These are phyloP conservation scores for Steinernema hermaphroditum DNA, from an alignment of 2,888 invertebrate genomes.

Conservation along the genomic window DNA sequence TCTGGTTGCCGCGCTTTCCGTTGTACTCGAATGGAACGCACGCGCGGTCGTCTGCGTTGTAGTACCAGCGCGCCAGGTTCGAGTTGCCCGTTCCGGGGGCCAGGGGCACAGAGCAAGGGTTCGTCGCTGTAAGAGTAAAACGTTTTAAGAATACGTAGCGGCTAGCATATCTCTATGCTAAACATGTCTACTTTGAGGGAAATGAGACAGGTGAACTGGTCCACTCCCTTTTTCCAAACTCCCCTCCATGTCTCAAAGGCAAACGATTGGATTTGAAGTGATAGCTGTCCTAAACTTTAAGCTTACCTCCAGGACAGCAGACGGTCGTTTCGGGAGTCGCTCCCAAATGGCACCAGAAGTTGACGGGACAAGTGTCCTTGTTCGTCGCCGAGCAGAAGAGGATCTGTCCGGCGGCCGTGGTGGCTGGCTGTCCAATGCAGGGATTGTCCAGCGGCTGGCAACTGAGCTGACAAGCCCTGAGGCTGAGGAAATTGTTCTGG, in stretches of 20 bases:
- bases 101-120: conserved; percentile 66
- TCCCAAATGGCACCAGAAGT: conserved; percentile 65
- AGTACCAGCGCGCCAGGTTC: conserved; percentile 57
- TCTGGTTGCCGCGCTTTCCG: conserved; percentile 63
- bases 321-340: conserved; percentile 63
- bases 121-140: conserved; percentile 56
- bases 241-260: too few species aligned
- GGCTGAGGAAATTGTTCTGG: conserved; percentile 64
- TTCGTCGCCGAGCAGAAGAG: conserved; percentile 65
- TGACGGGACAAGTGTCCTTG: conserved; percentile 53
- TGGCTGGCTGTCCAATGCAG: conserved; percentile 66
- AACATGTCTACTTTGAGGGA: too few species aligned
- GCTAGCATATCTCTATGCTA: too few species aligned
- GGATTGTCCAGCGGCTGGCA: conserved; percentile 66
- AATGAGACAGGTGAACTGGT: too few species aligned
- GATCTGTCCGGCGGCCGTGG: conserved; percentile 62
- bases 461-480: conserved; percentile 58
- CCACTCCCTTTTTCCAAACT: too few species aligned
- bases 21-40: conserved; percentile 66
- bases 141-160: too few species aligned
- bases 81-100: conserved; percentile 66
- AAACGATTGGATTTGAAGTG: too few species aligned
- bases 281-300: too few species aligned
- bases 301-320: conserved; percentile 63
- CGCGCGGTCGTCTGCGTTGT: conserved; percentile 65